These are phyloP conservation scores for Fukomys damarensis DNA, from an alignment of 2,113 vertebrate genomes.

Conservation along the genomic window DNA sequence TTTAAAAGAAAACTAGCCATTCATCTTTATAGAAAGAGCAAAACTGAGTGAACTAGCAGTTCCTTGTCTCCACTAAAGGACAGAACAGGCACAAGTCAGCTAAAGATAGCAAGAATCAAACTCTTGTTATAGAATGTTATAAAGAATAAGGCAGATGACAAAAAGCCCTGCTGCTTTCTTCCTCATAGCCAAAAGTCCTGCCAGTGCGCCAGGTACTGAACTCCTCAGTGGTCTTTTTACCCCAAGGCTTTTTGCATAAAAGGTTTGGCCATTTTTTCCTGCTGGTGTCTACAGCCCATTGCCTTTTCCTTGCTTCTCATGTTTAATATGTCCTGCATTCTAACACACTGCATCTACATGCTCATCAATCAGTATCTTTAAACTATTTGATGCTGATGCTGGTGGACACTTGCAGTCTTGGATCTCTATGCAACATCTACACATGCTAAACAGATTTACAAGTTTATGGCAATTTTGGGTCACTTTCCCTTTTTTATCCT, in stretches of 20 bases:
- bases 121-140: not conserved
- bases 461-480: not conserved
- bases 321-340: fast-evolving
- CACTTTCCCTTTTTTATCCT: not conserved
- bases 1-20: not conserved
- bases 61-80: not conserved
- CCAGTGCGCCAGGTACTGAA: not conserved
- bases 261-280: not conserved
- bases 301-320: not conserved
- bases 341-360: not conserved
- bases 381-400: not conserved
- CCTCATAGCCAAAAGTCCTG: not conserved
- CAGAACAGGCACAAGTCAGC: not conserved
- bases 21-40: not conserved
- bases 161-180: not conserved
- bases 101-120: not conserved
- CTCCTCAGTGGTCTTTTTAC: too few species aligned
- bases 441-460: not conserved
- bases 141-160: not conserved
- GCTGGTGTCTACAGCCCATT: not conserved
- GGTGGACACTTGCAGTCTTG: not conserved
- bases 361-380: not conserved
- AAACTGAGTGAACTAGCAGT: constrained; percentile 1
- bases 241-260: not conserved
- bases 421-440: not conserved